Base-by-base conservation (phyloP, 2,113 vertebrate genomes). In the Mirounga angustirostris region DNA sequence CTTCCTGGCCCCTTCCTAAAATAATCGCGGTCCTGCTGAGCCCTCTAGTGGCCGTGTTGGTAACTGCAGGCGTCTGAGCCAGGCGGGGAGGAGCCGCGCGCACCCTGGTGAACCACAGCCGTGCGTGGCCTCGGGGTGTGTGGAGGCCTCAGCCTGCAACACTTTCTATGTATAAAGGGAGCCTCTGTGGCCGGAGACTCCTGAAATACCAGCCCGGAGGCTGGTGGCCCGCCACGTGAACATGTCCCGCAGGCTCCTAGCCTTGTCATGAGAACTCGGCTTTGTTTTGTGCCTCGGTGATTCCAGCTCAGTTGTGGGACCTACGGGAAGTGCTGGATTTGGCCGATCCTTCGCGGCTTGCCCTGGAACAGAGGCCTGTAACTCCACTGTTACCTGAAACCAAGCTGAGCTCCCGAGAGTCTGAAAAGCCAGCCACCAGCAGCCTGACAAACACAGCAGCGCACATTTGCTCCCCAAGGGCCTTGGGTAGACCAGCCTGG, bases 41-140 rank as follows among this genome's bases (percentile, higher is more conserved):
- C 78, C 91, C 97, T 97, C 89, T 97, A 89, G 89, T 95, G 84
- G 54, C 93, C 18, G 43, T 96, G 78, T n/a, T 95, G 63, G 78
- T 90, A 97, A 93, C 97, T 89, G 94, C 93, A 84, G 26, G 14
- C 71, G 28, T 95, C 95, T 84, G 50, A 43, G 73, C 54, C 59
- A 91, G 33, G 12, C 22, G 63, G 14, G 30, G 63, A 54, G 26
- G 21, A 71, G 2, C 7, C 21, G 7, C 16, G 13, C 28, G 19
- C 36, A 5, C 18, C 1, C 18, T 4, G 6, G 14, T 5, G 10
- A 69, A 36, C 65, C 87, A 21, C 36, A 40, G 30, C 79, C 36
- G 36, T 22, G 40, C 18, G 13, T 0, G 0, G 24, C 30, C 50
- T 18, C 0, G 0, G 50, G 7, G 19, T 90, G 54, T 40, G 0